A percentile compares a stretch with the other conserved stretches of the same genome.
phyloP scores from a whole-genome alignment of 2,113 vertebrate genomes.

The Malurus elegans region DNA sequence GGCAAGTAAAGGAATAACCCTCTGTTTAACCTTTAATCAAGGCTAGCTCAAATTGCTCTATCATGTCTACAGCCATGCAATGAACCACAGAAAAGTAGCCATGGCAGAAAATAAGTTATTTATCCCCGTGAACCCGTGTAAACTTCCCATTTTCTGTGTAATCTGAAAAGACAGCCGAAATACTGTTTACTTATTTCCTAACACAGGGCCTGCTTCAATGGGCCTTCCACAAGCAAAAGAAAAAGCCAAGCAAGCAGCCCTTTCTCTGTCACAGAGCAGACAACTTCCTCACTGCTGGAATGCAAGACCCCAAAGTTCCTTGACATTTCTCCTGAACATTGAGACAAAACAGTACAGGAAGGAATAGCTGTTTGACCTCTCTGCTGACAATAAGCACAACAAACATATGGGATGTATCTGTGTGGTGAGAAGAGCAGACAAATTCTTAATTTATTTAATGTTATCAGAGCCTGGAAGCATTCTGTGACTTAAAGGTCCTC shows the following conservation, averaged over 20 bases:
- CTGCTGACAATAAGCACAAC: constrained; percentile 40
- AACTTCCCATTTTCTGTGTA: neutral
- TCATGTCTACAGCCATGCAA: neutral
- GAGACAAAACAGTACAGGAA: constrained; percentile 54
- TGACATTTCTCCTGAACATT: neutral
- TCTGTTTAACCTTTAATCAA: neutral
- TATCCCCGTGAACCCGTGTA: neutral
- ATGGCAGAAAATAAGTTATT: neutral
- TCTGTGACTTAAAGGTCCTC: neutral
- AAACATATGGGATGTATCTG: constrained; percentile 44
- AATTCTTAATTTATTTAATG: constrained; percentile 8
- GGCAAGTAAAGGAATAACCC: neutral
- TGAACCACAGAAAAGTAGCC: neutral
- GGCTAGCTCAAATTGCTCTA: neutral
- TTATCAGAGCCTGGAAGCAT: neutral
- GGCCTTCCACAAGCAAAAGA: neutral
- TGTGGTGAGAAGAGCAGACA: neutral
- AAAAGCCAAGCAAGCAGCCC: neutral
- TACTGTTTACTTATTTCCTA: neutral
- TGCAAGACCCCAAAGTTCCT: neutral
- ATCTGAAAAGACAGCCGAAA: neutral
- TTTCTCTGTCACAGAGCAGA: neutral
- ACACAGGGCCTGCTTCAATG: neutral
- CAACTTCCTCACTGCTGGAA: neutral
- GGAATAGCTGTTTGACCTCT: constrained; percentile 34